phyloP scores from a whole-genome alignment of 37 sponge, comb jelly and placozoan genomes.

The Oscarella lobularis region DNA sequence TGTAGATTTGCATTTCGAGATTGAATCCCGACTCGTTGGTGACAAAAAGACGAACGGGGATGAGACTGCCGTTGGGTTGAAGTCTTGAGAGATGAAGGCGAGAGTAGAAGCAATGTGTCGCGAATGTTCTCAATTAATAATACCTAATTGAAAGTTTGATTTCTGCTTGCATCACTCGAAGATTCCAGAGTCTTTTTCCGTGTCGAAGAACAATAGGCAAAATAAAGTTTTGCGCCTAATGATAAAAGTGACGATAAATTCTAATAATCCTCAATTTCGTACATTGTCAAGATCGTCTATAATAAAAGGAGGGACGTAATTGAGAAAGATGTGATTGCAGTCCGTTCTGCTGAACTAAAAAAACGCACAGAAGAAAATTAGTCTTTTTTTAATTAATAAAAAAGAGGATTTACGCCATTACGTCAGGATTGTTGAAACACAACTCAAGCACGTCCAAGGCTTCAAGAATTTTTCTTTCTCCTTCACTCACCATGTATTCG shows the following conservation, averaged over 20 bases:
- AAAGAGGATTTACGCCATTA: not conserved
- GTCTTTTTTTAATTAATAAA: not conserved
- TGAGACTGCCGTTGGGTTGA: slow-evolving; percentile 14
- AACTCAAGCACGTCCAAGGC: slow-evolving; percentile 88
- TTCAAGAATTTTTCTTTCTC: slow-evolving; percentile 89
- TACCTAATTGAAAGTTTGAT: slow-evolving; percentile 78
- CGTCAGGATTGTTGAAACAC: slow-evolving; percentile 54
- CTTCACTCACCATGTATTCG: slow-evolving; percentile 91
- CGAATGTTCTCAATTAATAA: too few species aligned
- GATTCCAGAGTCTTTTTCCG: slow-evolving; percentile 62
- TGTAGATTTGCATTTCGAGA: slow-evolving; percentile 69
- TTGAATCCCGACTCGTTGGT: slow-evolving; percentile 68
- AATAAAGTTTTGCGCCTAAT: slow-evolving; percentile 9
- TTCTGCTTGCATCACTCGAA: slow-evolving; percentile 90
- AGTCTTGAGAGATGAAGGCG: too few species aligned
- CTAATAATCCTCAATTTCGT: not conserved
- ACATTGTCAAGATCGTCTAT: slow-evolving; percentile 58
- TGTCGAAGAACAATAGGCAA: slow-evolving; percentile 23
- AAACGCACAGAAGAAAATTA: not conserved
- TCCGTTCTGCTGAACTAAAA: slow-evolving; percentile 55
- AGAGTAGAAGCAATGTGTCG: too few species aligned
- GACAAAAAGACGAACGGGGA: slow-evolving; percentile 65
- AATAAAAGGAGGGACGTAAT: slow-evolving; percentile 90
- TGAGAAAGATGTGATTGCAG: slow-evolving; percentile 96
- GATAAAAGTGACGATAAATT: not conserved